Evolutionary conservation across 2,113 vertebrate genomes (phyloP).

Genomic region (Micromys minutus): DNA sequence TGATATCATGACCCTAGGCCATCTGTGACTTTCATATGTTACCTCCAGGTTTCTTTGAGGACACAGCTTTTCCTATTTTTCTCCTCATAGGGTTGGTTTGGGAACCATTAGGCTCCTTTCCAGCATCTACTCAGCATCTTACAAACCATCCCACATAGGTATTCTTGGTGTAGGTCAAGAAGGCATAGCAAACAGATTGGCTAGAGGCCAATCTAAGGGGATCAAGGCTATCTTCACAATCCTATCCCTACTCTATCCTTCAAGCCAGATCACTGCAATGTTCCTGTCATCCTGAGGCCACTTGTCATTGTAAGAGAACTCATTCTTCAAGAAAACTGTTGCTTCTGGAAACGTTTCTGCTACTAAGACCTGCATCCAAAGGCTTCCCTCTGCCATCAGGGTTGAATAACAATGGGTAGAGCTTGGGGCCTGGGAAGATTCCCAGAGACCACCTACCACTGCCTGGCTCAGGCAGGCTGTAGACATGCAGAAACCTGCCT

Average conservation of each 20-base stretch:
- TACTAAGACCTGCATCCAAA: neutral
- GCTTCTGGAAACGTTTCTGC: neutral
- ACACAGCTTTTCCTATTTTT: neutral
- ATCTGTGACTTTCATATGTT: neutral
- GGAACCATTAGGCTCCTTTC: neutral
- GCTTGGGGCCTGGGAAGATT: no score
- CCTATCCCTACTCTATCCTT: neutral
- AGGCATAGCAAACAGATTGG: neutral
- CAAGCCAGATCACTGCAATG: neutral
- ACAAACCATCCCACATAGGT: neutral
- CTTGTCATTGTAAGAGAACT: neutral
- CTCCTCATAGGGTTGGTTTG: neutral
- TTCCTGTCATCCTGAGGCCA: neutral
- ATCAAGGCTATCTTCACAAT: neutral
- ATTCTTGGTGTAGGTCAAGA: neutral
- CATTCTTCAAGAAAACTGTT: neutral
- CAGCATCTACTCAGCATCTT: neutral
- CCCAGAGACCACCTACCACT: no score
- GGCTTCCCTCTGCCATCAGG: neutral
- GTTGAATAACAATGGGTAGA: no score
- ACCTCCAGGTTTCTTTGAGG: neutral
- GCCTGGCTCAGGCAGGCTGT: no score
- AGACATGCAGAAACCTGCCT: no score
- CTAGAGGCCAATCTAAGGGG: neutral
- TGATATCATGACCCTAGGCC: neutral